Evolutionary conservation across 1,140 invertebrate genomes (phyloP), one percentile per base, ranked within the genome.

Genomic region (Andrena cerasifolii): DNA sequence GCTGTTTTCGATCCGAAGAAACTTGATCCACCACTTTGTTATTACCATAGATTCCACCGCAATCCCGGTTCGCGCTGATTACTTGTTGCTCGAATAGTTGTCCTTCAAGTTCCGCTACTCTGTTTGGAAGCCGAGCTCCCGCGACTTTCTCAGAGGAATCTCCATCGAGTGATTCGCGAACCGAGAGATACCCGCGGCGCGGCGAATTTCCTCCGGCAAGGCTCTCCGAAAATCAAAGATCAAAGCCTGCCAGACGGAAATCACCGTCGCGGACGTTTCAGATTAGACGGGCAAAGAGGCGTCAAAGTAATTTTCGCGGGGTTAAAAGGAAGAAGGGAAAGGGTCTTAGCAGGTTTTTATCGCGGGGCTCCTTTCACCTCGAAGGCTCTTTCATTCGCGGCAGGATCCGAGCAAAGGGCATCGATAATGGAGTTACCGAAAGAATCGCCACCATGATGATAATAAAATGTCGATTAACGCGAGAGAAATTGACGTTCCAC

Each of bases 401-500:
- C 78, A 67, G 76, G 67, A 74, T 33, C 59, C 40, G 77, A 79
- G 49, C 65, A 67, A 51, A 61, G 59, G 43, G 79, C 61, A 77
- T 58, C 68, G 79, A 79, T 79, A 79, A 82, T 82, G 49, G 77
- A 79, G 62, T 82, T 80, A 63, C 63, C 62, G 49, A 51, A 82
- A 79, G 77, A 81, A 81, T 81, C 79, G 68, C 56, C 14, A 33
- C 6, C 54, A 62, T 16, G 33, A 45, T 62, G 78, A 67, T 71
- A 75, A 80, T 82, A 80, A 82, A 82, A 43, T 16, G 56, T 65
- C 77, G 70, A 80, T 82, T 75, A 80, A 80, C n/a, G n/a, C n/a
- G n/a, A 2, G 33, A 18, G 26, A 26, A 28, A 28, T 59, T 36
- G 28, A 2, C 31, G 16, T 59, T 59, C 5, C n/a, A 43, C 16